These are phyloP conservation scores for Mustela lutreola DNA, from an alignment of 2,113 vertebrate genomes.

Conservation along the genomic window DNA sequence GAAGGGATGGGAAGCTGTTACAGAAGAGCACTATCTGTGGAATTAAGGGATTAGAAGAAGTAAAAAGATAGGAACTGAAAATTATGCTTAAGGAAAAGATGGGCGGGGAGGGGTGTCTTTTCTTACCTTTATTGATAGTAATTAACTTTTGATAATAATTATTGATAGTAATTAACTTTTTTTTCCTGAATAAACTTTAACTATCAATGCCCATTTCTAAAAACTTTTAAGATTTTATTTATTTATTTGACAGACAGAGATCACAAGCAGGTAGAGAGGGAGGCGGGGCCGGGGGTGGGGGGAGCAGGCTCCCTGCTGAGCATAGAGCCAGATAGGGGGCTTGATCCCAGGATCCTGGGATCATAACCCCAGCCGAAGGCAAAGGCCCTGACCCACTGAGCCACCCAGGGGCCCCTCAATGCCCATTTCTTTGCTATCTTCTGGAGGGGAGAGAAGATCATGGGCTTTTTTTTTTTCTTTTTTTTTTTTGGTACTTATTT, in stretches of 20 bases:
- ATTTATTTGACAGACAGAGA: too few species aligned
- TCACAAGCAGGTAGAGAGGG: too few species aligned
- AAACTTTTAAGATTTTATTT: too few species aligned
- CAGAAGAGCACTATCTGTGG: neutral
- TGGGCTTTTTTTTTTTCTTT: neutral
- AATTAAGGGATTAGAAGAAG: neutral
- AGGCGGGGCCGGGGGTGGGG: too few species aligned
- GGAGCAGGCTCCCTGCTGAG: too few species aligned
- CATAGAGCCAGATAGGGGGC: too few species aligned
- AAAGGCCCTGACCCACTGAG: too few species aligned
- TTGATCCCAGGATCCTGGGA: too few species aligned
- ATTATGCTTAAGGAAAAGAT: neutral
- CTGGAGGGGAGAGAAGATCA: constrained; percentile 24
- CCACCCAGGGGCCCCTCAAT: neutral
- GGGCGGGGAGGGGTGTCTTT: neutral
- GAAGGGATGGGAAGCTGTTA: neutral
- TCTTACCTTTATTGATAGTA: neutral
- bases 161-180: constrained; percentile 7
- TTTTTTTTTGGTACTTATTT: constrained; percentile 48
- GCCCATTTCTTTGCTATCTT: constrained; percentile 28
- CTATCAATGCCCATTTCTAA: neutral
- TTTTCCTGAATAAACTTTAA: neutral
- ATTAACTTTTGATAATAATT: constrained; percentile 5
- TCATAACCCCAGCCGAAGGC: too few species aligned
- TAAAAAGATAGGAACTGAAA: neutral